Percentiles rank a stretch among this genome's conserved stretches.
phyloP scores from a whole-genome alignment of 2,797 vertebrate species.

The Tragelaphus eurycerus region DNA sequence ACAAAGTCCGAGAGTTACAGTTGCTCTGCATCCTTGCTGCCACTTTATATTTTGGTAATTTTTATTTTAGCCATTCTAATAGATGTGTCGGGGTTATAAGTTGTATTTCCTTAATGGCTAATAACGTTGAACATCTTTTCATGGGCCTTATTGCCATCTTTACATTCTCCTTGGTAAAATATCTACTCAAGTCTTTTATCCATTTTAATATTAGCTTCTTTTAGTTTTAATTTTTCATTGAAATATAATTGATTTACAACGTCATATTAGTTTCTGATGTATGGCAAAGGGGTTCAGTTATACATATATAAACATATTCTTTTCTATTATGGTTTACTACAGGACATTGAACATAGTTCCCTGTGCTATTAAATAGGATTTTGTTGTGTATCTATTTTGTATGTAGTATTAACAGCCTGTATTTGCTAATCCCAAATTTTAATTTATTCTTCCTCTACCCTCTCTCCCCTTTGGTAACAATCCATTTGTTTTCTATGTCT shows the following conservation, averaged over 20 bases:
- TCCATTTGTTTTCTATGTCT: not conserved
- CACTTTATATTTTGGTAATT: not conserved
- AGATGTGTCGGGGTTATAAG: not conserved
- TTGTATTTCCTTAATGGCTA: not conserved
- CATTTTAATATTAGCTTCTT: not conserved
- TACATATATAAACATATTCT: not conserved
- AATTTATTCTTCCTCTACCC: too few species aligned
- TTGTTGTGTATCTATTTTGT: not conserved
- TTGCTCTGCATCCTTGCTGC: not conserved
- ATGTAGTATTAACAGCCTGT: not conserved
- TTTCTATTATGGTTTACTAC: not conserved
- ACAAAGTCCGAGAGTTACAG: not conserved
- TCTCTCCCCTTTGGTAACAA: not conserved
- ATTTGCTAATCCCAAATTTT: not conserved
- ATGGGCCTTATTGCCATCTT: not conserved
- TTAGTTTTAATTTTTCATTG: not conserved
- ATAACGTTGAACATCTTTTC: not conserved
- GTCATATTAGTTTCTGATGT: not conserved
- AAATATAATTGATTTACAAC: not conserved
- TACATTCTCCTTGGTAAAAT: not conserved
- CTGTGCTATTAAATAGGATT: not conserved
- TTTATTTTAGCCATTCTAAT: not conserved
- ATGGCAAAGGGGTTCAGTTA: not conserved
- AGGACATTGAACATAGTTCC: not conserved
- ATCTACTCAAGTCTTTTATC: not conserved